Percentiles rank a stretch among this genome's conserved stretches.
phyloP scores from a whole-genome alignment of 53 echinoderm and acorn worm species.

The Patiria pectinifera region DNA sequence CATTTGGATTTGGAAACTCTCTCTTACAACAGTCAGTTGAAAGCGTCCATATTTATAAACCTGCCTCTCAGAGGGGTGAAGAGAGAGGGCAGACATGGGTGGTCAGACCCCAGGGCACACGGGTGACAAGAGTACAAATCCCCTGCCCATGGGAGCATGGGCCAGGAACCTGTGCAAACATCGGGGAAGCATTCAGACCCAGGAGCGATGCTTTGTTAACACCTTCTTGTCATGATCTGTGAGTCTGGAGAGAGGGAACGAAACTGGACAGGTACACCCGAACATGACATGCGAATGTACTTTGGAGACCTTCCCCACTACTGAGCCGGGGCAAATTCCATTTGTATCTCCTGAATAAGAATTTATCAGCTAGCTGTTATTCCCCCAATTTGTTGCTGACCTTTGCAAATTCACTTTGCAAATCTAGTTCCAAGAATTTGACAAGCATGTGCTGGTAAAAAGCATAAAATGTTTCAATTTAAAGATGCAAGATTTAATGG shows the following conservation, averaged over 20 bases:
- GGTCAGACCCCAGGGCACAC: constrained; percentile 52
- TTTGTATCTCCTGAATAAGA: too few relatives aligned
- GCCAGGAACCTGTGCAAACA: constrained; percentile 12
- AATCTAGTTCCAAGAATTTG: too few relatives aligned
- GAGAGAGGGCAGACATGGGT: constrained; percentile 25
- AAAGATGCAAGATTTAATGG: too few relatives aligned
- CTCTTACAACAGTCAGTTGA: constrained; percentile 2
- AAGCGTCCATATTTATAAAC: neutral
- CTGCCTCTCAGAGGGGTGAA: constrained; percentile 12
- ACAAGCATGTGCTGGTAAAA: too few relatives aligned
- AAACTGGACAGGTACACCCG: neutral
- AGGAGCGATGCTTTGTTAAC: neutral
- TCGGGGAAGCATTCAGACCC: neutral
- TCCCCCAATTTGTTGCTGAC: too few relatives aligned
- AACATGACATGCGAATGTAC: neutral
- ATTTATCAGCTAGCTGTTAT: too few relatives aligned
- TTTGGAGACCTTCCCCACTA: neutral
- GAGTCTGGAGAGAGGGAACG: neutral
- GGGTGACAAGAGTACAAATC: constrained; percentile 23
- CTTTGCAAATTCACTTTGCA: too few relatives aligned
- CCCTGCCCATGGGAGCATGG: constrained; percentile 13
- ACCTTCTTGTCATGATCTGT: neutral
- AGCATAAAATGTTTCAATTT: too few relatives aligned
- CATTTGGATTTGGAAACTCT: constrained; percentile 21
- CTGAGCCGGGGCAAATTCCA: neutral